Evolutionary conservation across 1,140 invertebrate genomes (phyloP).

Genomic region (Drosophila melanica): DNA sequence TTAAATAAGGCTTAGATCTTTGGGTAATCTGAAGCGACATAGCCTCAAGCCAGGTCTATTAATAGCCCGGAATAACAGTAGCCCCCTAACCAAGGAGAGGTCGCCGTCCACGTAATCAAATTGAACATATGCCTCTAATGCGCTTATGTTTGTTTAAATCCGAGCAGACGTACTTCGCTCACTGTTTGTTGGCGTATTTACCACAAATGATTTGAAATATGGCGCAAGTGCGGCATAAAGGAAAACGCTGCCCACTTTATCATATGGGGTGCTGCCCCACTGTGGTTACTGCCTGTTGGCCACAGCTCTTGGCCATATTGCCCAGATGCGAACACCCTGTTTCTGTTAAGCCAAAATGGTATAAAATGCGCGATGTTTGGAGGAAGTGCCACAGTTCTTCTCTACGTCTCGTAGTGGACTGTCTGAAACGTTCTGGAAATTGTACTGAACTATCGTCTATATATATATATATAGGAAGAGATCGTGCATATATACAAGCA

Average conservation of each 20-base stretch:
- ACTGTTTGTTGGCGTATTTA: slow-evolving; percentile 73
- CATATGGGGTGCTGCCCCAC: slow-evolving; percentile 14
- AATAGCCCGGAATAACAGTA: slow-evolving; percentile 11
- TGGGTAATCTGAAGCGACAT: background rate
- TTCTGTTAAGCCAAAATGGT: slow-evolving; percentile 10
- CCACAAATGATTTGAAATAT: slow-evolving; percentile 78
- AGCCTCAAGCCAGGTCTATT: slow-evolving; percentile 16
- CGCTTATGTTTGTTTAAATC: slow-evolving; percentile 67
- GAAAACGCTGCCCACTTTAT: slow-evolving; percentile 40
- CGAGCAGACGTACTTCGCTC: slow-evolving; percentile 50
- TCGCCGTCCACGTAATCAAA: slow-evolving; percentile 67
- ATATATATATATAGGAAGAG: background rate
- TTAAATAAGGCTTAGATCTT: background rate
- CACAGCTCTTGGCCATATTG: background rate
- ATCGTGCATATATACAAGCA: slow-evolving; percentile 1
- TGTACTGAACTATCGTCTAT: background rate
- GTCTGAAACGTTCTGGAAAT: background rate
- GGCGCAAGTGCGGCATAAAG: slow-evolving; percentile 74
- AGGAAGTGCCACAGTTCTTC: slow-evolving; percentile 22
- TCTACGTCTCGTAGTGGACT: slow-evolving; percentile 19
- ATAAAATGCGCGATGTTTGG: slow-evolving; percentile 22
- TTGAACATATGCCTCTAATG: slow-evolving; percentile 69
- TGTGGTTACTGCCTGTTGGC: background rate
- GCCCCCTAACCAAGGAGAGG: slow-evolving; percentile 40
- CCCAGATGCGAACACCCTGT: slow-evolving; percentile 16